A percentile compares a stretch with the other conserved stretches of the same genome.
These are phyloP conservation scores for Sardina pilchardus DNA, from an alignment of 2,113 vertebrate genomes.

Conservation along the genomic window DNA sequence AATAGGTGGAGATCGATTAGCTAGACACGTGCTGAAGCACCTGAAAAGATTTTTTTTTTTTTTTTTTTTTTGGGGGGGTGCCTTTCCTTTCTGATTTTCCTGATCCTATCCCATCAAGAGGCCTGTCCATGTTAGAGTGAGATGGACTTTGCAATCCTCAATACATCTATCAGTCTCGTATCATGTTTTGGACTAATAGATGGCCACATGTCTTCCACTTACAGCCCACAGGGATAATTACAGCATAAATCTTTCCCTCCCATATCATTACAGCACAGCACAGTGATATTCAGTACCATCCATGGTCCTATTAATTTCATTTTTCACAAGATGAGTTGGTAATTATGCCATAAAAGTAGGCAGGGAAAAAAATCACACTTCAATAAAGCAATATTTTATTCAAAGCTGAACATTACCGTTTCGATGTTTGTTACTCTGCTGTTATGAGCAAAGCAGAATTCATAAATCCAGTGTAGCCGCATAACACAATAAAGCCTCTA, in stretches of 20 bases:
- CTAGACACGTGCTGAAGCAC: not conserved
- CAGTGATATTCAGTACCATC: not conserved
- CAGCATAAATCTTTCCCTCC: not conserved
- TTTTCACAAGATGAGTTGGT: not conserved
- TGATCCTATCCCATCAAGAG: too few species aligned
- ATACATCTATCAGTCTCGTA: not conserved
- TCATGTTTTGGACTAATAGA: not conserved
- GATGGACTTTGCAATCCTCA: not conserved
- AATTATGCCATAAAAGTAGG: not conserved
- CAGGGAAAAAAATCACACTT: not conserved
- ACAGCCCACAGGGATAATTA: not conserved
- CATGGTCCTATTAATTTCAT: not conserved
- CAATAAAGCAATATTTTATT: not conserved
- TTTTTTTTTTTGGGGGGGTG: too few species aligned
- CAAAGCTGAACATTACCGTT: not conserved
- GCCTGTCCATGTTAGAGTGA: not conserved
- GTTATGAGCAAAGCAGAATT: not conserved
- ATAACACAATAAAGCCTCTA: not conserved
- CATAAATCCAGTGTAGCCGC: not conserved
- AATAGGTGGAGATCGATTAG: constrained; percentile 16
- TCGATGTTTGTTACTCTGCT: not conserved
- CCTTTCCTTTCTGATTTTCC: too few species aligned
- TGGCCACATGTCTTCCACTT: not conserved
- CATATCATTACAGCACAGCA: constrained; percentile 7
- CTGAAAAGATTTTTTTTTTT: too few species aligned